Conservation (phyloP, 1,140 invertebrate genomes). For the Neoseiulus cucumeris region DNA sequence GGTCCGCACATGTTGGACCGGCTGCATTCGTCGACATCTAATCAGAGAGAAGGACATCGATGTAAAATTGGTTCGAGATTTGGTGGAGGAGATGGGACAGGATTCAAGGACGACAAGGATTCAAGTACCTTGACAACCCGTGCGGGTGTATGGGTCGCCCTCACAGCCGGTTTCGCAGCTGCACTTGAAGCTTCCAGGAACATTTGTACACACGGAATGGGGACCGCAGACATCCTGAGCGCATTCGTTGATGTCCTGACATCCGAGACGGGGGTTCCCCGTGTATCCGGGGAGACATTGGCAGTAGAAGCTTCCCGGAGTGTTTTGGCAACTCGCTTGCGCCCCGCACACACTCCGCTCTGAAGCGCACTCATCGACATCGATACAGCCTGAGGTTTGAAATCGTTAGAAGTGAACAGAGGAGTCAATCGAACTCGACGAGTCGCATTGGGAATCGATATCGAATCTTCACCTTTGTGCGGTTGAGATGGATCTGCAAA, state of each 20-base stretch:
- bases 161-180: constrained; percentile 56
- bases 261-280: constrained; percentile 27
- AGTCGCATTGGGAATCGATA: too few species aligned
- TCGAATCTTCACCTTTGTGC: not conserved
- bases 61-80: not conserved
- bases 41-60: constrained; percentile 11
- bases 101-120: not conserved
- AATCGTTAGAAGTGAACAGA: too few species aligned
- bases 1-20: constrained; percentile 45
- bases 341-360: constrained; percentile 44
- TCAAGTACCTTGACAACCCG: constrained; percentile 19
- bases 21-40: constrained; percentile 30
- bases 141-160: constrained; percentile 34
- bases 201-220: constrained; percentile 41
- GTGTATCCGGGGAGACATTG: constrained; percentile 48
- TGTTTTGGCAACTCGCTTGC: constrained; percentile 62
- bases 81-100: too few species aligned
- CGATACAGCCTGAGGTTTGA: constrained; percentile 22
- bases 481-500: not conserved
- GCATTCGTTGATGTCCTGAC: constrained; percentile 41
- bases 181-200: constrained; percentile 53
- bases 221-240: constrained; percentile 21
- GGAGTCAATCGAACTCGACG: too few species aligned
- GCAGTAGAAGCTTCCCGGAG: constrained; percentile 50
- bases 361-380: constrained; percentile 33